These are phyloP conservation scores for Himalopsyche phryganea DNA, from an alignment of 1,140 invertebrate genomes.

Conservation along the genomic window DNA sequence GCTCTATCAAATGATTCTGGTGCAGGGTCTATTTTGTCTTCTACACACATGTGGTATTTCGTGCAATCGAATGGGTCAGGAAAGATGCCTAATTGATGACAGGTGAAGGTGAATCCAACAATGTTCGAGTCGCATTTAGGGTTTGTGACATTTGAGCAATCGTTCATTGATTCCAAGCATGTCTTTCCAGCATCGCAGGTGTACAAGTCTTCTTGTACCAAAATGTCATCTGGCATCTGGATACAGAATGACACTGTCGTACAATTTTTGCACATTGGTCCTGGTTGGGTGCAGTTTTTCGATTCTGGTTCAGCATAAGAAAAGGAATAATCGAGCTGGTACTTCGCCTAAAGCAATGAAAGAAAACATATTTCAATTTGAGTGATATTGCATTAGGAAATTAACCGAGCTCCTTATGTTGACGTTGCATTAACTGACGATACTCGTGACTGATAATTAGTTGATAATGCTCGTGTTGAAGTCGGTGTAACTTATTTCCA, in stretches of 20 bases:
- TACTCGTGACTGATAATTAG: no score
- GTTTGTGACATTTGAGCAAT: conserved; percentile 13
- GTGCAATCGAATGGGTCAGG: conserved; percentile 47
- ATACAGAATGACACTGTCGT: conserved; percentile 2
- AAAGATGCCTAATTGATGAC: conserved; percentile 37
- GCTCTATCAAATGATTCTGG: background rate
- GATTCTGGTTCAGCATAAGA: no score
- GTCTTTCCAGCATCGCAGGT: conserved; percentile 1
- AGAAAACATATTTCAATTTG: no score
- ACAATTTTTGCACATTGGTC: conserved; percentile 18
- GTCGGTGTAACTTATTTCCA: no score
- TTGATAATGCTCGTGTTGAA: no score
- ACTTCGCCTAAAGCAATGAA: no score
- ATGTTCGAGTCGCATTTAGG: background rate
- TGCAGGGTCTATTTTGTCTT: conserved; percentile 1
- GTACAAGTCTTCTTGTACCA: background rate
- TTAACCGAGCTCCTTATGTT: no score
- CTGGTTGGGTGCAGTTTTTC: conserved; percentile 7
- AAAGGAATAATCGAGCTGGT: no score
- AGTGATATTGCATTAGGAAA: no score
- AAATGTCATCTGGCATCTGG: background rate
- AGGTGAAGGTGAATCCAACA: conserved; percentile 9
- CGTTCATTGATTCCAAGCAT: conserved; percentile 1
- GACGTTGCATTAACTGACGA: no score
- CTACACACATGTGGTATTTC: conserved; percentile 45